phyloP scores from a whole-genome alignment of 2,888 invertebrate genomes.

The Drosophila paracracens region DNA sequence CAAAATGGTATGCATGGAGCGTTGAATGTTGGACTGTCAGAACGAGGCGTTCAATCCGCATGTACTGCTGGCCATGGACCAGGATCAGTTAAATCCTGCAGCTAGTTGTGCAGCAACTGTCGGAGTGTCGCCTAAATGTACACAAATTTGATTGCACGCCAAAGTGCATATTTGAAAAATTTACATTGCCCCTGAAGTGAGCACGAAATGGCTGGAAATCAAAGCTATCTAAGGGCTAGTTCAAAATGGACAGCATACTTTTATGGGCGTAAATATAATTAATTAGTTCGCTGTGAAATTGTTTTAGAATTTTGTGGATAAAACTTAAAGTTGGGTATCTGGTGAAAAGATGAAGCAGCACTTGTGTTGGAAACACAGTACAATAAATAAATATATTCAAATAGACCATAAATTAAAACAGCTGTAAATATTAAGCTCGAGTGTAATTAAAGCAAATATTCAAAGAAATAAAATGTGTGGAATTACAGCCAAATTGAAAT shows the following conservation, averaged over 20 bases:
- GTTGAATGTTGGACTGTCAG: constrained; percentile 19
- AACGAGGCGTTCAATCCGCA: constrained; percentile 1
- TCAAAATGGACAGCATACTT: constrained; percentile 16
- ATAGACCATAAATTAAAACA: not conserved
- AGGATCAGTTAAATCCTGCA: not conserved
- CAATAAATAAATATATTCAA: not conserved
- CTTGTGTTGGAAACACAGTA: not conserved
- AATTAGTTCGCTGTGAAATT: not conserved
- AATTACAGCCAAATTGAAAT: constrained; percentile 20
- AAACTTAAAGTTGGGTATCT: not conserved
- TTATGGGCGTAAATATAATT: not conserved
- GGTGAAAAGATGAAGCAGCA: not conserved
- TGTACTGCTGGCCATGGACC: not conserved
- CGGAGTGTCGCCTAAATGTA: constrained; percentile 8
- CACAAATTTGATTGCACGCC: constrained; percentile 28
- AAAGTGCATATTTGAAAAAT: constrained; percentile 13
- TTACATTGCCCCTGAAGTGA: not conserved
- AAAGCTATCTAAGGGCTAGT: not conserved
- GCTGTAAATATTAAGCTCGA: not conserved
- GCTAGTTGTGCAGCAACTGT: not conserved
- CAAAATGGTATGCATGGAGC: constrained; percentile 11
- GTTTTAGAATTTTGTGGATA: not conserved
- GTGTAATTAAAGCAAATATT: constrained; percentile 18
- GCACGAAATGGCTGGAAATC: not conserved
- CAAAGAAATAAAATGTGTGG: constrained; percentile 12